Evolutionary conservation across 2,113 vertebrate genomes (phyloP).

Genomic region (Gymnorhina tibicen): DNA sequence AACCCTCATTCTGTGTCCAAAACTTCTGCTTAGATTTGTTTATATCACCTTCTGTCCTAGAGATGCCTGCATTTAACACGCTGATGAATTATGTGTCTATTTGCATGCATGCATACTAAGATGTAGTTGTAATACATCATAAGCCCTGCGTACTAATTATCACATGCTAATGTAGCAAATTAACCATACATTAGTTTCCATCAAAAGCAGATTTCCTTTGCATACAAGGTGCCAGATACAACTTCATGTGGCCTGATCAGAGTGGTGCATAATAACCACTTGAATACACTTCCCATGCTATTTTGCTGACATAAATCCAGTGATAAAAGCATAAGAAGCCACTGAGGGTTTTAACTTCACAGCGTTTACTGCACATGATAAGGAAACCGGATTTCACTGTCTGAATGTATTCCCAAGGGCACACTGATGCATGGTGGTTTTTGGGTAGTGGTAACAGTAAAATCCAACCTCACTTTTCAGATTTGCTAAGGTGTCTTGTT

Average conservation of each 20-base stretch:
- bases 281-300: background rate
- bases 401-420: background rate
- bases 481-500: background rate
- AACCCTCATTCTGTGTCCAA: background rate
- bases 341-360: background rate
- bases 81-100: background rate
- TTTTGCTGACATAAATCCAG: constrained; percentile 5
- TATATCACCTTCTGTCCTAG: background rate
- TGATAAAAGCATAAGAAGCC: background rate
- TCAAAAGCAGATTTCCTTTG: background rate
- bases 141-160: background rate
- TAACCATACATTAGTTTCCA: background rate
- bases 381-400: background rate
- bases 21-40: constrained; percentile 24
- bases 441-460: background rate
- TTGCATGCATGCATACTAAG: background rate
- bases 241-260: background rate
- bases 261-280: background rate
- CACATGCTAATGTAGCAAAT: constrained; percentile 17
- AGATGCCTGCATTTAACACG: background rate
- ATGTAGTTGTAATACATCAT: background rate
- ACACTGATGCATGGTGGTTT: background rate
- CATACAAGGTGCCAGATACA: background rate
- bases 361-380: background rate
- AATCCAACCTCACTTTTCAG: background rate